Evolutionary conservation across 2,113 vertebrate genomes (phyloP), one percentile per base, ranked within the genome.

Genomic region (Cololabis saira): DNA sequence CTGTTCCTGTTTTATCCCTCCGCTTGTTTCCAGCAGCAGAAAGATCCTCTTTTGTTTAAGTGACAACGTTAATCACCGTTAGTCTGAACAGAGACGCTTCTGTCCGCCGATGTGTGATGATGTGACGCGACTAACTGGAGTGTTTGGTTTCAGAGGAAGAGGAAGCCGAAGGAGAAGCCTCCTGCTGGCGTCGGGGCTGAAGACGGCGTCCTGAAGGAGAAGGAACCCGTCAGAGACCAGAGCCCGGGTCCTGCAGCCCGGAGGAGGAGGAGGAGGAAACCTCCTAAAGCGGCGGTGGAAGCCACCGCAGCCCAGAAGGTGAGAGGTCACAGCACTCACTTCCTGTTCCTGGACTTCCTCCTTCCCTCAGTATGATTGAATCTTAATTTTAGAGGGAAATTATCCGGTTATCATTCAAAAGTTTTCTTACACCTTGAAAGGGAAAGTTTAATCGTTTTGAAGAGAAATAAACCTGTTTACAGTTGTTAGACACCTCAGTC

Each of bases 101-200:
- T 37, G 6, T 37, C 10, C 33, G n/a, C n/a, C n/a, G n/a, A 17
- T 47, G 45, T 17, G 17, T 18, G 0, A 42, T 52, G 19, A 27
- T 41, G 2, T 15, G 17, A 55, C 5, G n/a, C n/a, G n/a, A n/a
- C n/a, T n/a, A n/a, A n/a, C n/a, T n/a, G 1, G 3, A 10, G 15
- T 0, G 0, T 86, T 27, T 78, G 0, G 7, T 91, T 92, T 50
- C 88, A 93, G 91, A 83, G 76, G 74, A 92, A 89, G 84, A 93
- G 91, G 67, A 93, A 82, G 69, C 45, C 78, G 13, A 93, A 93
- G 65, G 84, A 89, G 44, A 92, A 81, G 64, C 57, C 51, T 0
- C 49, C 8, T 3, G 56, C 67, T 11, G 14, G 50, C 0, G 63
- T 67, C 65, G 78, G 58, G 48, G 11, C 70, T 10, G 53, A 87